A percentile compares a stretch with the other conserved stretches of the same genome.
These are phyloP conservation scores for Drosophila jambulina DNA, from an alignment of 1,140 invertebrate genomes.

Conservation along the genomic window DNA sequence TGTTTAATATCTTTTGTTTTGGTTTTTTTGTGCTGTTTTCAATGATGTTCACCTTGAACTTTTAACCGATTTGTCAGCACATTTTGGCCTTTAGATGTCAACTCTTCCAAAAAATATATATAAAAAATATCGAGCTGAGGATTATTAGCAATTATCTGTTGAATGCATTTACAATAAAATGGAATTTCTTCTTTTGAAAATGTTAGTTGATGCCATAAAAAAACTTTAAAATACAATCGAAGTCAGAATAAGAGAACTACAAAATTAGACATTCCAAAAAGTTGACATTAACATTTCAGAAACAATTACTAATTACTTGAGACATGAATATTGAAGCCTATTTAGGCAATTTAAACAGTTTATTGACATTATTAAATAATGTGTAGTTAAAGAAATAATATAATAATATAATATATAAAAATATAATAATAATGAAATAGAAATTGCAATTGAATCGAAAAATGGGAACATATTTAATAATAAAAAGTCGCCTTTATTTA, in stretches of 20 bases:
- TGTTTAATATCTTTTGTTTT: background rate
- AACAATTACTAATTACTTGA: accelerated
- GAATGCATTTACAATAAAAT: background rate
- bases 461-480: no score
- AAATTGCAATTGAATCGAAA: no score
- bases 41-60: slow-evolving; percentile 10
- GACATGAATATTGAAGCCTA: no score
- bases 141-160: background rate
- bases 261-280: no score
- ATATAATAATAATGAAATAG: background rate
- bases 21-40: background rate
- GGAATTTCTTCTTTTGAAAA: background rate
- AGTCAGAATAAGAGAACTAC: background rate
- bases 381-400: background rate
- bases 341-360: background rate
- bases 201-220: background rate
- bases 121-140: background rate
- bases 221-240: background rate
- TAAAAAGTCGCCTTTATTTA: no score
- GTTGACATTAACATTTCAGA: background rate
- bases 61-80: slow-evolving; percentile 12
- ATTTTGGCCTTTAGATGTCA: background rate
- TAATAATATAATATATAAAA: background rate
- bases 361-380: background rate
- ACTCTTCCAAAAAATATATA: background rate